These are phyloP conservation scores for Drosophila glabriapex DNA, from an alignment of 2,888 invertebrate genomes.

Conservation along the genomic window DNA sequence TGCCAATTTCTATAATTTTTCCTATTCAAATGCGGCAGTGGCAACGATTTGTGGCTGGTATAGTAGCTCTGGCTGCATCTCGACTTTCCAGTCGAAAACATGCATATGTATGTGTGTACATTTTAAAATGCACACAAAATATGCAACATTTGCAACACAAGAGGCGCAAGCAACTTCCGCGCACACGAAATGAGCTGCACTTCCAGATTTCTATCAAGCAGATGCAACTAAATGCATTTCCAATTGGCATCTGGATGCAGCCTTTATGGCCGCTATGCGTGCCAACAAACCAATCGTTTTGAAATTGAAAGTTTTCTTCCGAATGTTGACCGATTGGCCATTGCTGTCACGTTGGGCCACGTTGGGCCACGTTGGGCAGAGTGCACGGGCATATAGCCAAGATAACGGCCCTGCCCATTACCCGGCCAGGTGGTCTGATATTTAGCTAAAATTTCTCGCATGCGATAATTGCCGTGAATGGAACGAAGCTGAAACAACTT, in stretches of 20 bases:
- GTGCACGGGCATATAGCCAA: conserved; percentile 50
- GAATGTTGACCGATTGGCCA: conserved; percentile 38
- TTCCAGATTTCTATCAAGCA: conserved; percentile 40
- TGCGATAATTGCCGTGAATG: not conserved
- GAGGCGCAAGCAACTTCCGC: conserved; percentile 45
- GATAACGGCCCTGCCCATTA: conserved; percentile 19
- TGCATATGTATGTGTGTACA: not conserved
- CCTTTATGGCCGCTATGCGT: conserved; percentile 16
- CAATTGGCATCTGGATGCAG: conserved; percentile 19
- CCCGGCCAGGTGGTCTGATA: conserved; percentile 10
- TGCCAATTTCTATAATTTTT: conserved; percentile 77
- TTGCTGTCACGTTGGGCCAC: conserved; percentile 62
- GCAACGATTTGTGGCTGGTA: conserved; percentile 27
- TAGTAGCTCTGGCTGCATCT: conserved; percentile 25
- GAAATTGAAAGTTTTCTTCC: conserved; percentile 61
- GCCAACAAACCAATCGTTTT: conserved; percentile 23
- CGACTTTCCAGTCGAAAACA: conserved; percentile 53
- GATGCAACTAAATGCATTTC: conserved; percentile 41
- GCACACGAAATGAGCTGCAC: conserved; percentile 24
- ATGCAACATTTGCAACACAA: conserved; percentile 33
- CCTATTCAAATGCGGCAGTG: conserved; percentile 65
- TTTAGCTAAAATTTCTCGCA: conserved; percentile 4
- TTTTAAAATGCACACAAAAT: conserved; percentile 28
- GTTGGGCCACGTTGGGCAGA: conserved; percentile 1
- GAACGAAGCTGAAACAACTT: conserved; percentile 48